Conservation (phyloP, 2,888 invertebrate genomes). For the Flexamia atlantica region DNA sequence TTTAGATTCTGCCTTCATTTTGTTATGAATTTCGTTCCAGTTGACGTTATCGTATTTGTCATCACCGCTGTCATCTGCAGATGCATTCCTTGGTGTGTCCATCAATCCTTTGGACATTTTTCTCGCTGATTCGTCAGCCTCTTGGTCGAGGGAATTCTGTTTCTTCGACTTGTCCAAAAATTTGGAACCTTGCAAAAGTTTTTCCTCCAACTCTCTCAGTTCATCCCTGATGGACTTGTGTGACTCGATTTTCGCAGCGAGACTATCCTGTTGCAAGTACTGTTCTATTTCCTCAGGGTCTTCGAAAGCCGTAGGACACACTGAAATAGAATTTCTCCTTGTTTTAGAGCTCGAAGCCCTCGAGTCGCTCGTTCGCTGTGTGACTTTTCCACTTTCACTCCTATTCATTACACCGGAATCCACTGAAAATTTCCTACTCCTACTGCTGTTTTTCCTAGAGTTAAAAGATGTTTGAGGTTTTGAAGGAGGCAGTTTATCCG, state of each 20-base stretch:
- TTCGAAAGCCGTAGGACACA: background rate
- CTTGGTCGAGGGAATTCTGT: conserved; percentile 21
- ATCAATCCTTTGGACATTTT: conserved; percentile 48
- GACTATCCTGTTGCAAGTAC: conserved; percentile 36
- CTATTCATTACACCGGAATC: conserved; percentile 57
- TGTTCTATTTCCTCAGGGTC: conserved; percentile 16
- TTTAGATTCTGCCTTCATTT: conserved; percentile 54
- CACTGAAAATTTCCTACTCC: conserved; percentile 50
- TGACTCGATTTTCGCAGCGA: conserved; percentile 53
- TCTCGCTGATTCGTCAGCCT: conserved; percentile 43
- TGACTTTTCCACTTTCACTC: conserved; percentile 57
- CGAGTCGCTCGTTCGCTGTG: conserved; percentile 48
- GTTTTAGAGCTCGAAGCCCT: conserved; percentile 26
- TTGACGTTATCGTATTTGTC: conserved; percentile 38
- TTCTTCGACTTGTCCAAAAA: conserved; percentile 31
- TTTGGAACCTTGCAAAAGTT: conserved; percentile 49
- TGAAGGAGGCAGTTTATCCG: conserved; percentile 30
- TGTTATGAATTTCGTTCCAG: conserved; percentile 54
- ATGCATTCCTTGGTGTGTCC: conserved; percentile 17
- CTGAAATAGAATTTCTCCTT: conserved; percentile 54
- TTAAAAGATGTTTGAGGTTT: conserved; percentile 19
- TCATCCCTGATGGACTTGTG: conserved; percentile 59
- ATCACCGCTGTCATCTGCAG: conserved; percentile 36
- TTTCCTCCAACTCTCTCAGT: conserved; percentile 60
- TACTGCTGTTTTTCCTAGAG: conserved; percentile 9